A percentile compares a stretch with the other conserved stretches of the same genome.
These are phyloP conservation scores for Eublepharis macularius DNA, from an alignment of 2,113 vertebrate species.

Conservation along the genomic window DNA sequence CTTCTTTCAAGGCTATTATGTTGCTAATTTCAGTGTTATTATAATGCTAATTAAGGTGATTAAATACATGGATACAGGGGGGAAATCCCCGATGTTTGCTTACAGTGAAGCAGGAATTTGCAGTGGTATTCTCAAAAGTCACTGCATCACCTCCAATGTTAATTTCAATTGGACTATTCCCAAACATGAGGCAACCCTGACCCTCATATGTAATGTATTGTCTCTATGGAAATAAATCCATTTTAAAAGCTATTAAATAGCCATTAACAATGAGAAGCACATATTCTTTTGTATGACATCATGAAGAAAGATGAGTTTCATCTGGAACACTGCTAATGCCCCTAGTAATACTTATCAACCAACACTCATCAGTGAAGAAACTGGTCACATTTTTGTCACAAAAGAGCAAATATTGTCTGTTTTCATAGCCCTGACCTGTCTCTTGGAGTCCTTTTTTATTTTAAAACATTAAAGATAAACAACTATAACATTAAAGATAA, in stretches of 20 bases:
- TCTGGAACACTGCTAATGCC: constrained; percentile 32
- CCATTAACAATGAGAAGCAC: constrained; percentile 25
- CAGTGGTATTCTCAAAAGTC: background rate
- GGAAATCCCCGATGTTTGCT: background rate
- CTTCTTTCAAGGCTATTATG: background rate
- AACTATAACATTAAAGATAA: no score
- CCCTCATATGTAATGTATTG: background rate
- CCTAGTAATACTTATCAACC: constrained; percentile 56
- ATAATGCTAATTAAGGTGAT: background rate
- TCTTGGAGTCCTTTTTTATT: constrained; percentile 54
- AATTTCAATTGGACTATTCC: background rate
- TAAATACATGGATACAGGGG: background rate
- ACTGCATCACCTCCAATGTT: background rate
- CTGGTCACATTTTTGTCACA: constrained; percentile 52
- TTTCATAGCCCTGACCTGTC: constrained; percentile 71
- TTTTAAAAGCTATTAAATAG: constrained; percentile 27
- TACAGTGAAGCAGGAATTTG: background rate
- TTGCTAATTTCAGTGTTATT: background rate
- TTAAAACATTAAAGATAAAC: no score
- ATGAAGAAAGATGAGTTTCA: constrained; percentile 62
- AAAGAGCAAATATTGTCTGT: constrained; percentile 64
- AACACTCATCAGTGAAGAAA: constrained; percentile 64
- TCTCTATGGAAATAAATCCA: constrained; percentile 7
- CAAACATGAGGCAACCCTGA: background rate
- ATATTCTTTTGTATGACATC: constrained; percentile 38